Evolutionary conservation across 1,140 invertebrate species (phyloP), one percentile per base, ranked within the genome.

Genomic region (Euura saliciscinereae): DNA sequence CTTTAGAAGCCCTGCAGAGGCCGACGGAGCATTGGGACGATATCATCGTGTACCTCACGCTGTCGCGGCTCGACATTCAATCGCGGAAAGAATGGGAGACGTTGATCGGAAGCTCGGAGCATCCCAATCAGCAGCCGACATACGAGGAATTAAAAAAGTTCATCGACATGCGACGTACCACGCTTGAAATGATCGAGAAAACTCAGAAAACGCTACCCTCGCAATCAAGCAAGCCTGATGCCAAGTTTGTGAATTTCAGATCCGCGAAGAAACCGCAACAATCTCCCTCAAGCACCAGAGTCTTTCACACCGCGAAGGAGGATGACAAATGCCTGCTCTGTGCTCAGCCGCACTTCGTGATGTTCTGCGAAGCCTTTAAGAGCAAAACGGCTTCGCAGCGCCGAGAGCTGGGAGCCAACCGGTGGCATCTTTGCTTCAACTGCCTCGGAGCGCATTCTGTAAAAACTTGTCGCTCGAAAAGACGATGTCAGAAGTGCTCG

Each of bases 21-120:
- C 75, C 75, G 8, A 76, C 74, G 11, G 69, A 76, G 2, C 6
- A 66, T 6, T 80, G 78, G 77, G 64, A 78, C 69, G 74, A 68
- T 4, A 64, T 79, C 2, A 44, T 79, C 11, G 69, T 77, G n/a
- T 68, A 74, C 45, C 72, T 79, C 11, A 72, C 77, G 43, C 64
- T 74, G 45, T 69, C 51, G 3, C 76, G 73, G 67, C 68, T 76
- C 43, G 78, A 79, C 65, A 74, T 69, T 28, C 45, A 67, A 11
- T 75, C 74, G 42, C 11, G 68, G 2, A 68, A 68, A 46, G 74
- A 73, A 28, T 77, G 78, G 78, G 76, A 76, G 45, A 28, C 28
- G 28, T 28, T 28, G 28, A 1, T 28, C 28, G 28, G 28, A 28
- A 28, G 28, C 71, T 70, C 4, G 65, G 65, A 28, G 13, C 69